phyloP scores from a whole-genome alignment of 2,113 vertebrate genomes.

The Pseudorectes ferrugineus region DNA sequence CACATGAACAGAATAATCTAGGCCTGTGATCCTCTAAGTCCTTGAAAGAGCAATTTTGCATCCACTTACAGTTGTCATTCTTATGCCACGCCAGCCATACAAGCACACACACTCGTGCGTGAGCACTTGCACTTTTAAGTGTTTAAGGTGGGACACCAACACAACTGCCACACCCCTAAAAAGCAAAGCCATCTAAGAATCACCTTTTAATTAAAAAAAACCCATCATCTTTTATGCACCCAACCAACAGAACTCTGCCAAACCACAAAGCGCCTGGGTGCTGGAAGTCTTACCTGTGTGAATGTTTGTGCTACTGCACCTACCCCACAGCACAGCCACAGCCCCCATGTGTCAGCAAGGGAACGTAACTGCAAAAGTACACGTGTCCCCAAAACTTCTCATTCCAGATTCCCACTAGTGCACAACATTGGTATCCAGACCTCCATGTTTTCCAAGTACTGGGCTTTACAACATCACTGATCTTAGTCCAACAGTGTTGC shows the following conservation, averaged over 20 bases:
- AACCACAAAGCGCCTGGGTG: background rate
- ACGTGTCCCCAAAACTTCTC: background rate
- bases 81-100: background rate
- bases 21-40: background rate
- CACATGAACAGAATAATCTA: background rate
- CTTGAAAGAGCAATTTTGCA: background rate
- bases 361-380: rapidly evolving
- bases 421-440: background rate
- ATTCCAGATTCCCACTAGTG: background rate
- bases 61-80: background rate
- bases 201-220: background rate
- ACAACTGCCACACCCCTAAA: background rate
- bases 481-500: background rate
- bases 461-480: background rate
- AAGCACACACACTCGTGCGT: background rate
- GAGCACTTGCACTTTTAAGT: background rate
- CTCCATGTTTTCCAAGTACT: background rate
- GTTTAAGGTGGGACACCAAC: background rate
- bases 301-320: background rate
- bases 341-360: rapidly evolving
- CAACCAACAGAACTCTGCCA: background rate
- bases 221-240: background rate
- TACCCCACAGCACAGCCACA: background rate
- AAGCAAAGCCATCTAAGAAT: background rate
- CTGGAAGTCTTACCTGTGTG: background rate